phyloP scores from a whole-genome alignment of 1,140 invertebrate species.

The Ridgeia piscesae region DNA sequence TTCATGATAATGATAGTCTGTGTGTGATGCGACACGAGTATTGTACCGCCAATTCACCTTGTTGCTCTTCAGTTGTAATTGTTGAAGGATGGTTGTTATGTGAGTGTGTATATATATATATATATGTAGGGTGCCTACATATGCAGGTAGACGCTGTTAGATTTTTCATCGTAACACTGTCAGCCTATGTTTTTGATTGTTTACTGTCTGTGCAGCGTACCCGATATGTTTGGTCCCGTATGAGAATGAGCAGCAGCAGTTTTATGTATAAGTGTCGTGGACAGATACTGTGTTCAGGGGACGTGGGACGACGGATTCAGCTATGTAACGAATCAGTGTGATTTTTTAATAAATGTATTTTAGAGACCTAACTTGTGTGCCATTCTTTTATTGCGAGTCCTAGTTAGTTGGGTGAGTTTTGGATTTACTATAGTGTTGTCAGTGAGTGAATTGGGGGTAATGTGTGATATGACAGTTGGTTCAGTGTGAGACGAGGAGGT shows the following conservation, averaged over 20 bases:
- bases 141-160: neutral
- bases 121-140: neutral
- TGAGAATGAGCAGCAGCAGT: neutral
- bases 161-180: neutral
- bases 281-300: neutral
- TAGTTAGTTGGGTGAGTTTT: neutral
- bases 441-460: neutral
- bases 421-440: too few relatives aligned
- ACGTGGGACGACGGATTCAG: neutral
- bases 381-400: neutral
- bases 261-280: neutral
- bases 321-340: neutral
- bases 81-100: neutral
- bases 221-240: neutral
- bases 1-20: neutral
- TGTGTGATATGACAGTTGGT: neutral
- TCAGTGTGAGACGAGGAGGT: neutral
- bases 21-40: neutral
- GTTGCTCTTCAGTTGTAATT: neutral
- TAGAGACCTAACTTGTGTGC: neutral
- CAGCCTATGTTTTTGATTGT: neutral
- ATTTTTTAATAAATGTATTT: slow-evolving; percentile 7
- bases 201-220: neutral
- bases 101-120: neutral
- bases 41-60: neutral